phyloP scores from a whole-genome alignment of 2,113 vertebrate genomes.

The Melierax canorus region DNA sequence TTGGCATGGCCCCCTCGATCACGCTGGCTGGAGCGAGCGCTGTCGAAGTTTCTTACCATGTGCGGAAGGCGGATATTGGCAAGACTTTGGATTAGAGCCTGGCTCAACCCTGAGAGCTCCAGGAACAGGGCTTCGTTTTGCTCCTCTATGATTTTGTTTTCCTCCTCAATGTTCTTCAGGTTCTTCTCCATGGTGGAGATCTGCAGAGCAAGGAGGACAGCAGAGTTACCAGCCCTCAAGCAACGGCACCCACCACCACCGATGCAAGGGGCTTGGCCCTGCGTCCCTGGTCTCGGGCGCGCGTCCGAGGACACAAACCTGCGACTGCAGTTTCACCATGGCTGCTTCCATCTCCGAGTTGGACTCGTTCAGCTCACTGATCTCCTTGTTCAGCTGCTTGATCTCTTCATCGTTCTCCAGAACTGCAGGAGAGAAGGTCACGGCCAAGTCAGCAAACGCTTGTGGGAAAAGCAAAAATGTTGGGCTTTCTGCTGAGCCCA shows the following conservation, averaged over 20 bases:
- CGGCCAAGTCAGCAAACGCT: not conserved
- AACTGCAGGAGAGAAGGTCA: slow-evolving; percentile 71
- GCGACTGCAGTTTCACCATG: slow-evolving; percentile 96
- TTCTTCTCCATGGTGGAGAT: slow-evolving; percentile 98
- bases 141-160: slow-evolving; percentile 98
- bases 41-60: slow-evolving; percentile 80
- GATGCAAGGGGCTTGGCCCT: not conserved
- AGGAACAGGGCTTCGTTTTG: slow-evolving; percentile 97
- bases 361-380: slow-evolving; percentile 94
- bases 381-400: slow-evolving; percentile 97
- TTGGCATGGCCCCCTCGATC: not conserved
- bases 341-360: slow-evolving; percentile 97
- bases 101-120: slow-evolving; percentile 96
- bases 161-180: slow-evolving; percentile 94
- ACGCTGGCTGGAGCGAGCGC: accelerated
- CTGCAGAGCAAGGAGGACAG: slow-evolving; percentile 46
- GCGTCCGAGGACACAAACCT: slow-evolving; percentile 72
- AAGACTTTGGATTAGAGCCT: slow-evolving; percentile 95
- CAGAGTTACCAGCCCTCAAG: not conserved
- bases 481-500: not conserved
- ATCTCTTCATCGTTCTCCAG: slow-evolving; percentile 96
- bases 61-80: slow-evolving; percentile 97
- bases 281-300: accelerated
- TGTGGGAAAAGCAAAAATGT: not conserved
- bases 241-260: not conserved